phyloP scores from a whole-genome alignment of 2,888 invertebrate genomes.

The Melanargia galathea region DNA sequence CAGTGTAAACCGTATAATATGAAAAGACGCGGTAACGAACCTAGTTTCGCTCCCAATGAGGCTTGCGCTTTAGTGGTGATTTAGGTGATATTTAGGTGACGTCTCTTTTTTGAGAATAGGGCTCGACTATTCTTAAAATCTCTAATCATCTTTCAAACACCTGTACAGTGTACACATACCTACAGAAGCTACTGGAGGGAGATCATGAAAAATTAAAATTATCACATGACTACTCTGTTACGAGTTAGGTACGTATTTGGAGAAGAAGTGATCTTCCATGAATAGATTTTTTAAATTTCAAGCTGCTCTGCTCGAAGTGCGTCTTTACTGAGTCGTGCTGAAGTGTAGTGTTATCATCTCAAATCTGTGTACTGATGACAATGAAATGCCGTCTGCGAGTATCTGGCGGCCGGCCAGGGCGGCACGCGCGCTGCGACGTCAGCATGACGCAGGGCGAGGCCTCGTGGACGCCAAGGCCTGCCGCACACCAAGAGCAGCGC shows the following conservation, averaged over 20 bases:
- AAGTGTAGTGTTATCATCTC: slow-evolving; percentile 3
- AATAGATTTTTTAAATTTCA: not conserved
- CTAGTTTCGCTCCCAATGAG: no score
- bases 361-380: slow-evolving; percentile 44
- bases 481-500: not conserved
- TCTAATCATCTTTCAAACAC: no score
- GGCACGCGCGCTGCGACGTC: slow-evolving; percentile 54
- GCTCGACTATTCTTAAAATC: no score
- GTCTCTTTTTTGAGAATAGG: no score
- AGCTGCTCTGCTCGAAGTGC: not conserved
- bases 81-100: no score
- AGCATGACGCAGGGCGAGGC: slow-evolving; percentile 38
- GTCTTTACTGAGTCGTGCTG: not conserved
- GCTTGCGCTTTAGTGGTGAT: no score
- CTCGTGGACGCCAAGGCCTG: slow-evolving; percentile 17
- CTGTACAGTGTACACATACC: no score
- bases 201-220: no score
- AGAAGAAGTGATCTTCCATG: not conserved
- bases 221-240: no score
- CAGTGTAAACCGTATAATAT: no score
- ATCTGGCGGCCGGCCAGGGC: slow-evolving; percentile 60
- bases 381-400: slow-evolving; percentile 60
- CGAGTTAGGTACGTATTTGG: not conserved
- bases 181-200: no score
- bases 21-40: no score